Percentiles rank a stretch among this genome's conserved stretches.
Evolutionary conservation across 92 coral and sea anemone species (phyloP).

Genomic region (Isaurus tuberculatus): DNA sequence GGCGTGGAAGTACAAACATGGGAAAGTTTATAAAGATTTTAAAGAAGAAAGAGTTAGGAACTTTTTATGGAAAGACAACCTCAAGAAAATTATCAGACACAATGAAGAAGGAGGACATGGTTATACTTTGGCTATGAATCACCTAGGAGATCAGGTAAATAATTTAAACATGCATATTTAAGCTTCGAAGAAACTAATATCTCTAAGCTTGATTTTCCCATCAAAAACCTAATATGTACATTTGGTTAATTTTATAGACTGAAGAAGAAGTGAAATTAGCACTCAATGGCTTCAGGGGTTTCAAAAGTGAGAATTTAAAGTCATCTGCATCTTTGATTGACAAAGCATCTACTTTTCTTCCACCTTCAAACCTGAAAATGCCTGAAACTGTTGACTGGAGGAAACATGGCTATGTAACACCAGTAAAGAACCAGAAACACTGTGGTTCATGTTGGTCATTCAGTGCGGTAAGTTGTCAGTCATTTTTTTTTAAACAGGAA

Average conservation of each 20-base stretch:
- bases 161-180: no score
- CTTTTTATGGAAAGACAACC: slow-evolving; percentile 87
- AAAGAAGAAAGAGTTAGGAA: slow-evolving; percentile 85
- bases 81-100: slow-evolving; percentile 81
- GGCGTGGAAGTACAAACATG: slow-evolving; percentile 83
- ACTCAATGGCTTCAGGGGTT: slow-evolving; percentile 70
- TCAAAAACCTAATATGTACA: background rate
- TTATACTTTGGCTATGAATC: slow-evolving; percentile 86
- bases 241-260: slow-evolving; percentile 58
- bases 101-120: slow-evolving; percentile 71
- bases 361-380: slow-evolving; percentile 73
- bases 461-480: slow-evolving; percentile 77
- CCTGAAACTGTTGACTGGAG: slow-evolving; percentile 87
- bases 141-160: slow-evolving; percentile 89
- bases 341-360: slow-evolving; percentile 74
- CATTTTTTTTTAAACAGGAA: no score
- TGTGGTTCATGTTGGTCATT: slow-evolving; percentile 98
- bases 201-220: no score
- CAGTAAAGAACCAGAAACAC: slow-evolving; percentile 89
- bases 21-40: slow-evolving; percentile 63
- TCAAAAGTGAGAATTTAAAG: slow-evolving; percentile 33
- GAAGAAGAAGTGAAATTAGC: slow-evolving; percentile 68
- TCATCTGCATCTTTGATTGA: slow-evolving; percentile 11
- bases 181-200: no score
- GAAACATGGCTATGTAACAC: slow-evolving; percentile 89